Percentiles rank a stretch among this genome's conserved stretches.
These are phyloP conservation scores for Acridotheres tristis DNA, from an alignment of 2,797 vertebrate genomes.

Conservation along the genomic window DNA sequence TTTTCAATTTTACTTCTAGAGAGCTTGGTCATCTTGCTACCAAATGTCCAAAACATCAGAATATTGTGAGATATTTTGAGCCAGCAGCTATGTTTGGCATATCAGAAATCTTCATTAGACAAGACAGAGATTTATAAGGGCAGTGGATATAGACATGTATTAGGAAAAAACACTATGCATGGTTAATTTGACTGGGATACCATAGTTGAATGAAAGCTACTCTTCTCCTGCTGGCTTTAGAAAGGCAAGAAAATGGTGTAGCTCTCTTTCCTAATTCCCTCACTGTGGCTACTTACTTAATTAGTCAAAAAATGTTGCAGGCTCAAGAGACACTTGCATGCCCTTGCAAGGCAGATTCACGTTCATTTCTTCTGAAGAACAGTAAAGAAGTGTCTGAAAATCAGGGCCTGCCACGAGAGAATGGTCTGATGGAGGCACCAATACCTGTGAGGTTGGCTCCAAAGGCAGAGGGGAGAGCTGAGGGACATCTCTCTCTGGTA, in stretches of 20 bases:
- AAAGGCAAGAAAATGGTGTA: neutral
- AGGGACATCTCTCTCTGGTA: neutral
- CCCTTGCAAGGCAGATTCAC: neutral
- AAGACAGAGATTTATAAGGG: constrained; percentile 5
- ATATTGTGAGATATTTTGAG: neutral
- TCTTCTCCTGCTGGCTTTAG: neutral
- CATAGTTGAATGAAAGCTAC: neutral
- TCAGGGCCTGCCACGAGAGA: rapidly evolving
- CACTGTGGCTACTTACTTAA: neutral
- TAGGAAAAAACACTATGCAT: neutral
- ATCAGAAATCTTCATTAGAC: constrained; percentile 18
- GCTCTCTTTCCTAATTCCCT: neutral
- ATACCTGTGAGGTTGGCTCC: neutral
- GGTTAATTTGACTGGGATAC: neutral
- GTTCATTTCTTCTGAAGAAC: neutral
- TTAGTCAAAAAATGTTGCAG: neutral
- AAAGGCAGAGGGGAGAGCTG: neutral
- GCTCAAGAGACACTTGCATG: neutral
- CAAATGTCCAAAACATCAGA: neutral
- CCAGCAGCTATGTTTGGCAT: neutral
- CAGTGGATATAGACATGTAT: neutral
- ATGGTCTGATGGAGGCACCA: neutral
- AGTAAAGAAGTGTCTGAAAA: neutral
- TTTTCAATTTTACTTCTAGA: neutral
- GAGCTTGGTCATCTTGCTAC: neutral